Conservation (phyloP, 2,888 invertebrate species). For the Clitarchus hookeri region DNA sequence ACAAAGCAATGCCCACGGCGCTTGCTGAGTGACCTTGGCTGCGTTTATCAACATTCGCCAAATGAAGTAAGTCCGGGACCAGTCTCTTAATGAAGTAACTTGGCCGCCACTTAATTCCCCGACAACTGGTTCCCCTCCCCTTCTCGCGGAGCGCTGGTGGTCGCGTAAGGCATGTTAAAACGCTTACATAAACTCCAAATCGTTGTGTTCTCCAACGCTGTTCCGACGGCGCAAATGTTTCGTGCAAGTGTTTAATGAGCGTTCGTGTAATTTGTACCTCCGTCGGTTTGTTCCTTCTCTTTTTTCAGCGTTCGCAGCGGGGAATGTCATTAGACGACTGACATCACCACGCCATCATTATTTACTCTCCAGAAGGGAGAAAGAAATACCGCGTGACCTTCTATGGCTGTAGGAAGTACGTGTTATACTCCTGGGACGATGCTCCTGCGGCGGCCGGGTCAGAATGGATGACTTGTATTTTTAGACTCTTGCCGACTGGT, state of each 20-base stretch:
- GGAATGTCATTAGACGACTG: neutral
- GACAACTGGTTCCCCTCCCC: neutral
- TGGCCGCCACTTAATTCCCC: neutral
- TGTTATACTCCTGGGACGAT: conserved; percentile 5
- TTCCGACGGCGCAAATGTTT: neutral
- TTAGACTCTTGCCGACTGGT: neutral
- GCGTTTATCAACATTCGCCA: too few relatives aligned
- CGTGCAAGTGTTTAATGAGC: neutral
- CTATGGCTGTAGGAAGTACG: neutral
- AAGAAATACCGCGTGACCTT: neutral
- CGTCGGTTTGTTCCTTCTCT: neutral
- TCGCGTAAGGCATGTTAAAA: neutral
- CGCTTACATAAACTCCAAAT: neutral
- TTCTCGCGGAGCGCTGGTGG: neutral
- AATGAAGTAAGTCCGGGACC: too few relatives aligned
- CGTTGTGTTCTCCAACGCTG: neutral
- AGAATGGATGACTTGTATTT: neutral
- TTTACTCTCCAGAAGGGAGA: neutral
- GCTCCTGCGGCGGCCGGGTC: neutral
- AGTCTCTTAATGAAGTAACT: too few relatives aligned
- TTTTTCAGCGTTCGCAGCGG: neutral
- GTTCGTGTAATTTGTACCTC: conserved; percentile 2
- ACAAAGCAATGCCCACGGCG: too few relatives aligned
- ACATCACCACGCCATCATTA: neutral
- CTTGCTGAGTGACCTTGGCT: too few relatives aligned